These are phyloP conservation scores for Triops cancriformis DNA, from an alignment of 1,140 invertebrate genomes.

Conservation along the genomic window DNA sequence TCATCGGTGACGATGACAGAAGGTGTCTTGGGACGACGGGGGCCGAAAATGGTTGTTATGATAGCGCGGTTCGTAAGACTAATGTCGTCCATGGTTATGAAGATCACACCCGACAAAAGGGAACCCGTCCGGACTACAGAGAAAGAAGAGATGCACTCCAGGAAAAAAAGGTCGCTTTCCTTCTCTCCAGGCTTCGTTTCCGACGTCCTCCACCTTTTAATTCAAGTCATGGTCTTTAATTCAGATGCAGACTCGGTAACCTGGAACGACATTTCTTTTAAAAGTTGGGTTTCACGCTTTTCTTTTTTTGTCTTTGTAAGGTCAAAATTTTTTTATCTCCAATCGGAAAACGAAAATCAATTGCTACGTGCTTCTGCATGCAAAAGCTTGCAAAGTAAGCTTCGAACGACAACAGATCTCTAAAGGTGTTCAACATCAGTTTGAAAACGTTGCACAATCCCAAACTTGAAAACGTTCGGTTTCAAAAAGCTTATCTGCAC, in stretches of 20 bases:
- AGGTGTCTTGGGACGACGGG: slow-evolving; percentile 57
- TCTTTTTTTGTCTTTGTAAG: too few species aligned
- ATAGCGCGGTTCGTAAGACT: slow-evolving; percentile 5
- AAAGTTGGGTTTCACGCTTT: too few species aligned
- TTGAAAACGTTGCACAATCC: too few species aligned
- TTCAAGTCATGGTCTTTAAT: not conserved
- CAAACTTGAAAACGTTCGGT: too few species aligned
- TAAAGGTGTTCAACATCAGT: too few species aligned
- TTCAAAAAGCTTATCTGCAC: too few species aligned
- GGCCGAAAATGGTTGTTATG: slow-evolving; percentile 58
- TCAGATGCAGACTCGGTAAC: not conserved
- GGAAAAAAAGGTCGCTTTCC: not conserved
- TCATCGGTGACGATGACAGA: slow-evolving; percentile 62
- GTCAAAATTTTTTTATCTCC: too few species aligned
- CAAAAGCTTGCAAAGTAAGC: too few species aligned
- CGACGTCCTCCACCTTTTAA: not conserved
- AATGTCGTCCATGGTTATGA: not conserved
- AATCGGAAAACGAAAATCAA: too few species aligned
- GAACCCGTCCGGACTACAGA: not conserved
- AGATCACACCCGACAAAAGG: not conserved
- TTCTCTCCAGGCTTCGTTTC: not conserved
- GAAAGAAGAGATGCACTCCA: not conserved
- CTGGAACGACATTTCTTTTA: too few species aligned
- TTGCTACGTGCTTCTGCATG: too few species aligned
- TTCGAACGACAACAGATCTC: too few species aligned